Evolutionary conservation across 1,140 invertebrate genomes (phyloP).

Genomic region (Euwallacea similis): DNA sequence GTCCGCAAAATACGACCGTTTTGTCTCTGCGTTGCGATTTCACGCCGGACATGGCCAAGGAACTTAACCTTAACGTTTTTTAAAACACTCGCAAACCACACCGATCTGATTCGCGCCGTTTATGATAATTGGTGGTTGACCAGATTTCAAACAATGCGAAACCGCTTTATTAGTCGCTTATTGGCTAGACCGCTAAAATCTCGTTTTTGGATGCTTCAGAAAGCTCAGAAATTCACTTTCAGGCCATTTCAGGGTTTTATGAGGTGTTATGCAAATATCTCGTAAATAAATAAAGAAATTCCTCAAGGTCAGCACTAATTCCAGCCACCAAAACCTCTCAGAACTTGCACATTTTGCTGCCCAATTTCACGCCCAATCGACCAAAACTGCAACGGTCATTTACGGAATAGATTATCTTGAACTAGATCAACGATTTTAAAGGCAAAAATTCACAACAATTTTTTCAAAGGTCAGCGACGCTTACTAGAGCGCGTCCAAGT

Average conservation of each 20-base stretch:
- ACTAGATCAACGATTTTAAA: conserved; percentile 25
- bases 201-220: too few relatives aligned
- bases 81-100: not conserved
- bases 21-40: not conserved
- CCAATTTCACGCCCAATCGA: conserved; percentile 17
- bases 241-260: too few relatives aligned
- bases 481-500: conserved; percentile 19
- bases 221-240: too few relatives aligned
- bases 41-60: conserved; percentile 7
- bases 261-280: too few relatives aligned
- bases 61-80: conserved; percentile 22
- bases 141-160: too few relatives aligned
- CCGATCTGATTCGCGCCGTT: not conserved
- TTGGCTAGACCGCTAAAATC: too few relatives aligned
- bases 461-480: conserved; percentile 15
- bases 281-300: too few relatives aligned
- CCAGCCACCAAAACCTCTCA: too few relatives aligned
- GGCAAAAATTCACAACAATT: conserved; percentile 6
- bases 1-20: conserved; percentile 3
- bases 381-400: conserved; percentile 15
- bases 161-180: too few relatives aligned
- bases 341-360: not conserved
- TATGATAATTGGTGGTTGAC: too few relatives aligned
- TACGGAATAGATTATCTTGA: conserved; percentile 16
- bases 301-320: too few relatives aligned